These are phyloP conservation scores for Pholis gunnellus DNA, from an alignment of 2,113 vertebrate genomes.

Conservation along the genomic window DNA sequence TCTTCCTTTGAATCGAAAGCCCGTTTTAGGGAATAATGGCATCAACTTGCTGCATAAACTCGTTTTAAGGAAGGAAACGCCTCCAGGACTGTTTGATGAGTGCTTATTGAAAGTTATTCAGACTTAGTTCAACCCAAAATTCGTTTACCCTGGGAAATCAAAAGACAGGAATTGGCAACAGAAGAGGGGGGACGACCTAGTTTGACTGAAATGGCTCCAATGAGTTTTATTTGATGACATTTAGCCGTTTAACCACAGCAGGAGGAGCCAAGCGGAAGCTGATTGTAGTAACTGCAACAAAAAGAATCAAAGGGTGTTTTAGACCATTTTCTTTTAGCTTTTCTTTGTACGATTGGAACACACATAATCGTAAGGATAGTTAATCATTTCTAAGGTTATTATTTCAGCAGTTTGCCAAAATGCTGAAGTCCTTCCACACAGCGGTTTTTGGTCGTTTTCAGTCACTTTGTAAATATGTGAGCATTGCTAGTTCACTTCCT, in stretches of 20 bases:
- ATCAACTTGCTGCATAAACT: conserved; percentile 62
- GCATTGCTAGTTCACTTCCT: conserved; percentile 2
- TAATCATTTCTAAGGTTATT: not conserved
- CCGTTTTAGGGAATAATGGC: conserved; percentile 43
- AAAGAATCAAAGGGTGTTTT: not conserved
- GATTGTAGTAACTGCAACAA: not conserved
- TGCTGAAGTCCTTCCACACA: not conserved
- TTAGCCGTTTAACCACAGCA: conserved; percentile 43
- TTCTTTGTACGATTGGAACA: not conserved
- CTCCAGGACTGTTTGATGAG: conserved; percentile 67
- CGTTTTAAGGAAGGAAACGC: conserved; percentile 65
- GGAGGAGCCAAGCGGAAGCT: not conserved
- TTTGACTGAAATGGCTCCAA: conserved; percentile 58
- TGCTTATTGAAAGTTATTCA: conserved; percentile 74
- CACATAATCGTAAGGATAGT: not conserved
- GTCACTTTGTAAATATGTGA: conserved; percentile 3
- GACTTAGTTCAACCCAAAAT: conserved; percentile 70
- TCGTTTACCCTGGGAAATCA: conserved; percentile 74
- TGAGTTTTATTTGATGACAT: conserved; percentile 63
- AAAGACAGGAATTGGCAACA: conserved; percentile 38
- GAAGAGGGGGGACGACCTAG: conserved; percentile 36
- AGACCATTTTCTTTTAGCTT: not conserved
- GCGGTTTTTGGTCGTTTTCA: not conserved
- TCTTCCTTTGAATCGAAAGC: conserved; percentile 35
- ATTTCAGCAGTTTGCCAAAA: not conserved